Base-by-base conservation (phyloP, 2,113 vertebrate species). In the Pipra filicauda region DNA sequence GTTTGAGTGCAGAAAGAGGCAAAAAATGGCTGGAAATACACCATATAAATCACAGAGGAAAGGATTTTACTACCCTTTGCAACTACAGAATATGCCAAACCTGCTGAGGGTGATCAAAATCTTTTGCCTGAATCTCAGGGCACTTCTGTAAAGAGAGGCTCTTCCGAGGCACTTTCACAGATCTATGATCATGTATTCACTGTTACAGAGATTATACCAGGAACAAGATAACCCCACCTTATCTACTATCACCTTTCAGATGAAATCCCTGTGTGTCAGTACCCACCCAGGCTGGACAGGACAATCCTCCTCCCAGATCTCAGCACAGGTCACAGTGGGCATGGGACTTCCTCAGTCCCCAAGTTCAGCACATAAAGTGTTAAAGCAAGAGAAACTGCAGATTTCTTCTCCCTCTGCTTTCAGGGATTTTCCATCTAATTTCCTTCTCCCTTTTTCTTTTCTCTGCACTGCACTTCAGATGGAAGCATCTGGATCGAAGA, bases 401-500 rank as follows among this genome's bases (percentile, higher is more conserved):
- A 33, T 46, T 83, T 73, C 59, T 80, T 91, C 33, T 59, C 62
- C 13, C 22, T 91, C 39, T 88, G 46, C 64, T 88, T 96, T 90
- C 85, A 77, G 39, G 59, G 31, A 27, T 72, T 90, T 94, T 71
- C 67, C 67, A 90, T 76, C 75, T 89, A 83, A 84, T 94, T 92
- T 91, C 23, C 67, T 89, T 85, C 43, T 64, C 43, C 24, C 23
- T 85, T 79, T 70, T 93, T 70, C 66, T 88, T 77, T 66, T 57
- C 46, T 67, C 71, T 91, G 64, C 64, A n/a, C 39, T 88, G 82
- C 67, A 71, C 39, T 91, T 96, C 82, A 93, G 64, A 59, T 85
- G 90, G 95, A 94, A 96, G 92, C 92, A 93, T 93, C 59, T 94
- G 90, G 79, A 96, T 96, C 9, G 11, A 97, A 96, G 88, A 93